Evolutionary conservation across 64 coral and sea anemone species (phyloP).

Genomic region (Hydrozoanthus tunicans): DNA sequence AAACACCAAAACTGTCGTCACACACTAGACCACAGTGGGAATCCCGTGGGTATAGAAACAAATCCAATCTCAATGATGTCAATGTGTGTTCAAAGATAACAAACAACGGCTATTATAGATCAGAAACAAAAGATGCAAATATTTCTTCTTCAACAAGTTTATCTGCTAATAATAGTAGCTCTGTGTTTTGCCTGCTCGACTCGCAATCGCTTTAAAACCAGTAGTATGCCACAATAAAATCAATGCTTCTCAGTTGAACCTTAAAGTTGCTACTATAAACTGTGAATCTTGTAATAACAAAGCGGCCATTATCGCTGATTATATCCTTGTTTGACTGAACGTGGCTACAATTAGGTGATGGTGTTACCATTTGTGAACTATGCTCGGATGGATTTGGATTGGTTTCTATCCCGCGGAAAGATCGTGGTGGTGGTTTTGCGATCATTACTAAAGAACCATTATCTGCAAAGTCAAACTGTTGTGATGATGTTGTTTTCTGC

Average conservation of each 20-base stretch:
- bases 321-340: constrained; percentile 52
- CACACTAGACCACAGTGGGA: neutral
- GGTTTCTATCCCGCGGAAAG: constrained; percentile 40
- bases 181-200: no score
- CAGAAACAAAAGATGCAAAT: neutral
- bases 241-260: neutral
- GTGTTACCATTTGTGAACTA: constrained; percentile 52
- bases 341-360: constrained; percentile 20
- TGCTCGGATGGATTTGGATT: constrained; percentile 16
- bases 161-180: no score
- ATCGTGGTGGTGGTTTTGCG: constrained; percentile 37
- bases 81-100: constrained; percentile 26
- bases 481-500: neutral
- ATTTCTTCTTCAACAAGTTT: no score
- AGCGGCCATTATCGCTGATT: constrained; percentile 26
- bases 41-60: constrained; percentile 4
- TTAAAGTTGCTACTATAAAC: constrained; percentile 37
- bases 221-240: no score
- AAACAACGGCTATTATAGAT: constrained; percentile 17
- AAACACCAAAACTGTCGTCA: no score
- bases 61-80: constrained; percentile 25
- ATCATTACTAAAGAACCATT: constrained; percentile 33
- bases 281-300: constrained; percentile 45
- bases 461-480: constrained; percentile 7
- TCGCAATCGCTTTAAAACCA: no score